A percentile compares a stretch with the other conserved stretches of the same genome.
These are phyloP conservation scores for Rhorus exstirpatorius DNA, from an alignment of 2,888 invertebrate species.

Conservation along the genomic window DNA sequence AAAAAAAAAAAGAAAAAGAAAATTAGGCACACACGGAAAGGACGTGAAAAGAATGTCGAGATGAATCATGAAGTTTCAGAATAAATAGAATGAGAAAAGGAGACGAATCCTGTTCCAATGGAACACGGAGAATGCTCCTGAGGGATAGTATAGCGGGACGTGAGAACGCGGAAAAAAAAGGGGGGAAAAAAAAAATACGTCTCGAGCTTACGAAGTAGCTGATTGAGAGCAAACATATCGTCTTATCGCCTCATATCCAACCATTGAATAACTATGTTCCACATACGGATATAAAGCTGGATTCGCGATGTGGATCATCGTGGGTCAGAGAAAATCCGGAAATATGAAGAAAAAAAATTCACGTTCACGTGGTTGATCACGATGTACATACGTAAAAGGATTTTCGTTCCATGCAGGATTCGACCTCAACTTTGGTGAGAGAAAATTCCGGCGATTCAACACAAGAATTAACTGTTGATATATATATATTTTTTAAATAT, in stretches of 20 bases:
- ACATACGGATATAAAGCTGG: not conserved
- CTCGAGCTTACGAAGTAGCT: constrained; percentile 47
- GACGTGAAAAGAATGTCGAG: too few species aligned
- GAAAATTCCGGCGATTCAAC: not conserved
- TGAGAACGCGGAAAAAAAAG: not conserved
- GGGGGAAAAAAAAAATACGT: constrained; percentile 1
- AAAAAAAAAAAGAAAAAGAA: not conserved
- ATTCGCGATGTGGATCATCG: constrained; percentile 38
- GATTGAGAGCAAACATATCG: constrained; percentile 62
- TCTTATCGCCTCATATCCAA: constrained; percentile 31
- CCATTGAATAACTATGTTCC: constrained; percentile 24
- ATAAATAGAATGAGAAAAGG: not conserved
- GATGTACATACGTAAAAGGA: not conserved
- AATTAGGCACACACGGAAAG: too few species aligned
- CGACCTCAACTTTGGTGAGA: not conserved
- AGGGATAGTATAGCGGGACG: constrained; percentile 1
- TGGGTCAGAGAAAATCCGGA: not conserved
- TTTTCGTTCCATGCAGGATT: not conserved
- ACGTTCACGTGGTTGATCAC: not conserved
- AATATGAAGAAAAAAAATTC: constrained; percentile 8
- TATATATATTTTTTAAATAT: constrained; percentile 49
- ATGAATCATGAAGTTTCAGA: too few species aligned
- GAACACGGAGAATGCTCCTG: not conserved
- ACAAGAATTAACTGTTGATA: not conserved
- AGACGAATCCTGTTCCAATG: not conserved